These are phyloP conservation scores for Tinea pellionella DNA, from an alignment of 2,888 invertebrate species.

Conservation along the genomic window DNA sequence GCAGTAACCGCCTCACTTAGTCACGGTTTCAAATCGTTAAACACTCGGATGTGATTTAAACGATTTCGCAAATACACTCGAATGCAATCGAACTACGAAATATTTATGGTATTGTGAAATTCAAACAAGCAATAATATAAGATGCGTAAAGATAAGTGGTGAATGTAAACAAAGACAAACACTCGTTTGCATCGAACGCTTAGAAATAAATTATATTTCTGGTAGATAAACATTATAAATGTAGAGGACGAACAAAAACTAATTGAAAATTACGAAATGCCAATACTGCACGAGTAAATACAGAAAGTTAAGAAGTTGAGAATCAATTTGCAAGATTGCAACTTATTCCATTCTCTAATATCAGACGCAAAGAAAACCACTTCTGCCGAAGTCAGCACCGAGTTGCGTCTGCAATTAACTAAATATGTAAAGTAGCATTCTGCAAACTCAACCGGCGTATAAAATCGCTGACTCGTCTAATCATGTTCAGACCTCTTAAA, in stretches of 20 bases:
- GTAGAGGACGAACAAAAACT: too few relatives aligned
- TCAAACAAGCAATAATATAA: not conserved
- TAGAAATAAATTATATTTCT: too few relatives aligned
- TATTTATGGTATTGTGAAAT: not conserved
- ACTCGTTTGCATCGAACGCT: not conserved
- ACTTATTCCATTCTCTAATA: not conserved
- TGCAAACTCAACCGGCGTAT: not conserved
- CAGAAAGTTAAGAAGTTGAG: not conserved
- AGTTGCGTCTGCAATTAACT: conserved; percentile 5
- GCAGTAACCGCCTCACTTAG: conserved; percentile 1
- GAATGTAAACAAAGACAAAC: not conserved
- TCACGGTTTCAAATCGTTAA: conserved; percentile 1
- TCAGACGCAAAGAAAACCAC: not conserved
- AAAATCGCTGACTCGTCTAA: conserved; percentile 11
- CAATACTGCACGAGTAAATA: not conserved
- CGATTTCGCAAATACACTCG: not conserved
- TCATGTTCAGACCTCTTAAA: not conserved
- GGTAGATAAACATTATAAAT: too few relatives aligned
- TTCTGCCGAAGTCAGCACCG: not conserved
- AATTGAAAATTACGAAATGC: too few relatives aligned
- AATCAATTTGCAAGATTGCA: not conserved
- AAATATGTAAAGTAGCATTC: conserved; percentile 3
- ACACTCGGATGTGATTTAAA: not conserved
- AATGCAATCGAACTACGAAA: not conserved
- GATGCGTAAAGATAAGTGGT: not conserved